Conservation (phyloP, 2,888 invertebrate species). For the Eulithis testata region DNA sequence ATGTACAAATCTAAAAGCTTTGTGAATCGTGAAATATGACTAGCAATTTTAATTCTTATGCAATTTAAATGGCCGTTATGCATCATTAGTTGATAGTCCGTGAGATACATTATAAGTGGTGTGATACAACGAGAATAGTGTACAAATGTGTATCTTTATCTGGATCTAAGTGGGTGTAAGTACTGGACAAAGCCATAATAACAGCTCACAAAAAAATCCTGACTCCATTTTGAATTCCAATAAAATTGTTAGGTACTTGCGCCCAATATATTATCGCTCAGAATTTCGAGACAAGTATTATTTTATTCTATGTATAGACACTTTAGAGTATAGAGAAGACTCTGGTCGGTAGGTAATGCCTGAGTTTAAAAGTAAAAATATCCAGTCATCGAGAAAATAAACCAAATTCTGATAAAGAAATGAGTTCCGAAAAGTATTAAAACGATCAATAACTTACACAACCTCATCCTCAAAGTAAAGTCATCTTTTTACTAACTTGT, state of each 20-base stretch:
- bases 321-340: too few species aligned
- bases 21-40: conserved; percentile 23
- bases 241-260: not conserved
- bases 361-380: too few species aligned
- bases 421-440: too few species aligned
- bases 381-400: too few species aligned
- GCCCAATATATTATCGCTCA: conserved; percentile 1
- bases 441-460: not conserved
- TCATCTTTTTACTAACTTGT: not conserved
- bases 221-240: conserved; percentile 34
- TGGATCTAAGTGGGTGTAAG: conserved; percentile 25
- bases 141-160: conserved; percentile 18
- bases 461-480: not conserved
- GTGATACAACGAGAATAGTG: conserved; percentile 18
- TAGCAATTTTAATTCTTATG: conserved; percentile 20
- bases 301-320: too few species aligned
- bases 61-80: conserved; percentile 18
- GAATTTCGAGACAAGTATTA: too few species aligned
- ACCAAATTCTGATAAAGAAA: too few species aligned
- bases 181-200: conserved; percentile 27
- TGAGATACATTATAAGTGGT: conserved; percentile 31
- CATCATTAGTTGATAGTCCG: conserved; percentile 17
- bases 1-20: conserved; percentile 26
- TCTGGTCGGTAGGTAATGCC: too few species aligned
- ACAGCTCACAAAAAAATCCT: conserved; percentile 34